Conservation (phyloP, 1,140 invertebrate genomes). For the Augochlora pura region DNA sequence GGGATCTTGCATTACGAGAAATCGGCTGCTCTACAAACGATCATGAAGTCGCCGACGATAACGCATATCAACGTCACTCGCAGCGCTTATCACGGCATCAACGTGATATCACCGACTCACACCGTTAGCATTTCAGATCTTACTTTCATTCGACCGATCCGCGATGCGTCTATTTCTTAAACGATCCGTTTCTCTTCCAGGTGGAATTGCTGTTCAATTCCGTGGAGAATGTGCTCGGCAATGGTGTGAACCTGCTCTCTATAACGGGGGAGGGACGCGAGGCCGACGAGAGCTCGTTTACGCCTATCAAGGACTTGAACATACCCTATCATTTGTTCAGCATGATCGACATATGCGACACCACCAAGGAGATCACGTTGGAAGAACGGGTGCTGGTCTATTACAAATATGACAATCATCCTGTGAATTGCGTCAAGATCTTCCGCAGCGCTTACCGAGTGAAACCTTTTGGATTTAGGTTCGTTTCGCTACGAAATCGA, state of each 20-base stretch:
- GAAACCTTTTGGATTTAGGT: conserved; percentile 93
- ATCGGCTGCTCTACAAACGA: conserved; percentile 93
- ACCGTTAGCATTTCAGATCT: conserved; percentile 80
- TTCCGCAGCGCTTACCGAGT: conserved; percentile 91
- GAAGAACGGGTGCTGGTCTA: conserved; percentile 96
- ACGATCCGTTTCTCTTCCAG: conserved; percentile 51
- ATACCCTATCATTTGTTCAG: conserved; percentile 98
- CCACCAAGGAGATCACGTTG: conserved; percentile 93
- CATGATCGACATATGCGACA: conserved; percentile 97
- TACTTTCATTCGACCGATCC: no score
- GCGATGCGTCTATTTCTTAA: not conserved
- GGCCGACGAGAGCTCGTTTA: conserved; percentile 92
- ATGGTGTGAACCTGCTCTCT: conserved; percentile 93
- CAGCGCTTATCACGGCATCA: conserved; percentile 95
- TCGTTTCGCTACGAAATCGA: conserved; percentile 8
- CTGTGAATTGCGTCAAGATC: conserved; percentile 98
- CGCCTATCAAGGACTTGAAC: conserved; percentile 90
- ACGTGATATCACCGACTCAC: conserved; percentile 93
- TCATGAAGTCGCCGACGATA: conserved; percentile 91
- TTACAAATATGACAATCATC: conserved; percentile 98
- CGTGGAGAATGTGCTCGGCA: conserved; percentile 91
- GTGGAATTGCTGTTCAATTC: conserved; percentile 84
- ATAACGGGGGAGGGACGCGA: conserved; percentile 96
- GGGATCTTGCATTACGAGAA: conserved; percentile 98
- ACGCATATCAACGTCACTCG: conserved; percentile 90